Evolutionary conservation across 2,888 invertebrate genomes (phyloP).

Genomic region (Drosophila fulvimacula): DNA sequence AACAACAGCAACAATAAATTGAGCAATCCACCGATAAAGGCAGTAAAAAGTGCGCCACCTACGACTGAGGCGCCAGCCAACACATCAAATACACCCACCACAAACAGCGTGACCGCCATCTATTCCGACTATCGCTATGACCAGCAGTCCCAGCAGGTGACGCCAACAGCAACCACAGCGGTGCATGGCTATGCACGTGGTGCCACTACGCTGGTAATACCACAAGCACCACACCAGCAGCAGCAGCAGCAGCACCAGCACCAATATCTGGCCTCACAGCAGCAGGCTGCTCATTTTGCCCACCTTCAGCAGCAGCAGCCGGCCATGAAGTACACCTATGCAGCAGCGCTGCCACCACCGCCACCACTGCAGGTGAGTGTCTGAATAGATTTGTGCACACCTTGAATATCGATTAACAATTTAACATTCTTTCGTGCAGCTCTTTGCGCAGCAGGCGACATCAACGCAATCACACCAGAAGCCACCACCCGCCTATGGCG

Average conservation of each 20-base stretch:
- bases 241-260: conserved; percentile 46
- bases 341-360: conserved; percentile 75
- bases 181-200: conserved; percentile 57
- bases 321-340: conserved; percentile 76
- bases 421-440: conserved; percentile 52
- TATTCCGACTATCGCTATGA: conserved; percentile 70
- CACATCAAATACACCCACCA: conserved; percentile 72
- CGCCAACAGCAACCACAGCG: neutral
- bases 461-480: conserved; percentile 80
- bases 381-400: neutral
- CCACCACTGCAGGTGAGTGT: conserved; percentile 82
- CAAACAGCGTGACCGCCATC: conserved; percentile 55
- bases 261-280: conserved; percentile 57
- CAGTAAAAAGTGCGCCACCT: conserved; percentile 65
- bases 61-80: conserved; percentile 71
- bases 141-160: conserved; percentile 51
- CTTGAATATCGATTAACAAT: neutral
- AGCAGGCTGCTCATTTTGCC: conserved; percentile 44
- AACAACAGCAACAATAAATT: conserved; percentile 47
- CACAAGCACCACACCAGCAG: conserved; percentile 61
- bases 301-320: conserved; percentile 62
- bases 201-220: conserved; percentile 58
- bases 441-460: conserved; percentile 79
- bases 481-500: conserved; percentile 84
- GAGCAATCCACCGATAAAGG: conserved; percentile 74